A percentile compares a stretch with the other conserved stretches of the same genome.
Conservation (phyloP, 2,797 vertebrate genomes). For the Sebastes nivosus region DNA sequence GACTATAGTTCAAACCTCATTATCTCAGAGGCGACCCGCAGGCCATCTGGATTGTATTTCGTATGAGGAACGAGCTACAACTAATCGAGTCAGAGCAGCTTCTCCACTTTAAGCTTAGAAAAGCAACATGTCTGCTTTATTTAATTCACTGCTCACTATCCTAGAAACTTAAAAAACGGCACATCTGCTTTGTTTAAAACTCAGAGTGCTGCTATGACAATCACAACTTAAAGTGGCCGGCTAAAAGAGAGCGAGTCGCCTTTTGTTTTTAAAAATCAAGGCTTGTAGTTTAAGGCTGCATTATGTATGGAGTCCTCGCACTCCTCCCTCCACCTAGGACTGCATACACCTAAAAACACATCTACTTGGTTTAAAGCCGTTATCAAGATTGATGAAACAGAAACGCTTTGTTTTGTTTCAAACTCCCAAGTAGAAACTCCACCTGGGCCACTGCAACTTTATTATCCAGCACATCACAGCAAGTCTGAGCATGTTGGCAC, state of each 20-base stretch:
- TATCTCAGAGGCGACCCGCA: slow-evolving; percentile 32
- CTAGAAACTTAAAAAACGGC: slow-evolving; percentile 4
- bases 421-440: neutral
- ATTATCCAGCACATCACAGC: slow-evolving; percentile 2
- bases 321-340: neutral
- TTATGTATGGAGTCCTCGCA: neutral
- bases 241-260: neutral
- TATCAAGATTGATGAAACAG: neutral
- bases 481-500: neutral
- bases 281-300: slow-evolving; percentile 10
- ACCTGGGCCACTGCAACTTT: neutral
- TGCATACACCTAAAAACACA: neutral
- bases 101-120: slow-evolving; percentile 24
- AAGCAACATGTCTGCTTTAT: slow-evolving; percentile 25
- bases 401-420: slow-evolving; percentile 1
- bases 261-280: slow-evolving; percentile 2
- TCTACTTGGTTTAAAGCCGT: neutral
- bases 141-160: slow-evolving; percentile 7
- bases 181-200: slow-evolving; percentile 39
- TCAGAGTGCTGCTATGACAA: slow-evolving; percentile 9
- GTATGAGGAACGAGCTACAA: slow-evolving; percentile 20
- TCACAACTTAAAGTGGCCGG: neutral
- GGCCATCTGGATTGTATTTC: slow-evolving; percentile 55
- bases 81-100: slow-evolving; percentile 46
- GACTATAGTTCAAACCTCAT: slow-evolving; percentile 42